Evolutionary conservation across 1,140 invertebrate genomes (phyloP), one percentile per base, ranked within the genome.

Genomic region (Hylyphantes graminicola): DNA sequence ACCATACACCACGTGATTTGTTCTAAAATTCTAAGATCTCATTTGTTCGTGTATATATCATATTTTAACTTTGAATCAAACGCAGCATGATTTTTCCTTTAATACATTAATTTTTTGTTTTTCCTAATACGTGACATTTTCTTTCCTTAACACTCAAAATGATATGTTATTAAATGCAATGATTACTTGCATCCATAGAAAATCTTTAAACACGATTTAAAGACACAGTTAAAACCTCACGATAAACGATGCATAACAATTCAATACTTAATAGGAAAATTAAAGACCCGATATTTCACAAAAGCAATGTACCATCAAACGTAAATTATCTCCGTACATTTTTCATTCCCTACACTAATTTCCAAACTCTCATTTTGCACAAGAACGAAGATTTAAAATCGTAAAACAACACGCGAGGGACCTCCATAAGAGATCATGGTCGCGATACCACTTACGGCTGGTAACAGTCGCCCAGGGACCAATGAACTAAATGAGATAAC

Each of bases 401-500:
- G 13, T 80, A 70, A 80, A 80, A 80, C 65, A 80, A 54, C 54
- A 17, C 77, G 35, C 77, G 19, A 6, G 65, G 63, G 77, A 54
- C 48, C 70, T 59, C 53, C 21, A 57, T 57, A 7, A n/a, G 10
- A 35, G 48, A 65, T 21, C 54, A 70, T 70, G 48, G 54, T 54
- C 59, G 64, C 77, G 77, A 80, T 80, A 50, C 8, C 48, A 80
- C 50, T 80, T 80, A 80, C 35, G 35, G 35, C 70, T 68, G 65
- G n/a, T 53, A 67, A 19, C 75, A 54, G 35, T 61, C 17, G 6
- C 57, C 57, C 57, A 51, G 77, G 77, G 77, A 70, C 63, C 63
- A 70, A 80, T 80, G 77, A 67, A 70, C 3, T 70, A 80, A 80
- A 80, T 55, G 77, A 80, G 77, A 80, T 80, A 80, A 80, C 64